Percentiles rank a stretch among this genome's conserved stretches.
Evolutionary conservation across 2,888 invertebrate genomes (phyloP).

Genomic region (Metopia argyrocephala): DNA sequence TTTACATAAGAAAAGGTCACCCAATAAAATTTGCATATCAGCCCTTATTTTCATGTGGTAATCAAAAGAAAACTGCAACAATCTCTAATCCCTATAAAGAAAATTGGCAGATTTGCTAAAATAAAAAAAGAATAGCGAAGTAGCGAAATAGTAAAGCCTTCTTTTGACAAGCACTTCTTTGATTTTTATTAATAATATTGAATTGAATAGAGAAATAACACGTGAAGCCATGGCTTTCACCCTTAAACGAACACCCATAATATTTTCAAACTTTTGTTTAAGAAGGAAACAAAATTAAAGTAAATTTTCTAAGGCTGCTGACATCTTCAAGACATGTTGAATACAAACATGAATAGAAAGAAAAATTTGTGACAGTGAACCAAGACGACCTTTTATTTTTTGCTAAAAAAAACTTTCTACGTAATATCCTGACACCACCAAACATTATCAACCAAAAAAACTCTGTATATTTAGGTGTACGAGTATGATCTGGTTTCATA

Average conservation of each 20-base stretch:
- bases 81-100: conserved; percentile 49
- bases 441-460: not conserved
- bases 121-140: not conserved
- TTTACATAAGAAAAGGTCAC: conserved; percentile 41
- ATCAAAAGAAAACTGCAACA: conserved; percentile 29
- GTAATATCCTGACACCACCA: not conserved
- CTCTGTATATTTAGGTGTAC: conserved; percentile 6
- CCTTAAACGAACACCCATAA: conserved; percentile 28
- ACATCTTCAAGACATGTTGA: conserved; percentile 57
- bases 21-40: conserved; percentile 61
- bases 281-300: conserved; percentile 13
- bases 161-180: conserved; percentile 33
- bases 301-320: conserved; percentile 58
- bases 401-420: no score
- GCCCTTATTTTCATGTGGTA: conserved; percentile 15
- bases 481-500: conserved; percentile 49
- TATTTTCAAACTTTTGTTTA: not conserved
- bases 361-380: conserved; percentile 10
- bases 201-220: conserved; percentile 47
- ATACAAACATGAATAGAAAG: conserved; percentile 39
- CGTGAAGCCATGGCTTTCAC: conserved; percentile 54
- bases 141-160: no score
- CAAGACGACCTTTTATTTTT: conserved; percentile 40
- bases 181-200: conserved; percentile 34
- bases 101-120: conserved; percentile 63